A percentile compares a stretch with the other conserved stretches of the same genome.
phyloP scores from a whole-genome alignment of 1,140 invertebrate genomes.

The Eupristina koningsbergeri region DNA sequence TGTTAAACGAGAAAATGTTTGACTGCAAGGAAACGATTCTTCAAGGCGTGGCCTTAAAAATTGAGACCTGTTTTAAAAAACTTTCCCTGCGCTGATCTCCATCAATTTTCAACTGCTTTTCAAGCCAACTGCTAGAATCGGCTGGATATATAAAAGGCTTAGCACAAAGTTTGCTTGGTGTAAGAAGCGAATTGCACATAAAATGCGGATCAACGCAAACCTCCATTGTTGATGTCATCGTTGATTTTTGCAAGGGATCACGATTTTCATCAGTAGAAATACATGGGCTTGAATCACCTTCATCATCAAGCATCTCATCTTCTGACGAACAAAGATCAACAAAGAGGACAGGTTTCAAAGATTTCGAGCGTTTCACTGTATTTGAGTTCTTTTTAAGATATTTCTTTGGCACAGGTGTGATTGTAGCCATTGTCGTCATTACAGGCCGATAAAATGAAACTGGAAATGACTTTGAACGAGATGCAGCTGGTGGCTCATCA shows the following conservation, averaged over 20 bases:
- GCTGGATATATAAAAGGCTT: constrained; percentile 56
- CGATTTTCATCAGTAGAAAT: constrained; percentile 59
- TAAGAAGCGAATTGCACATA: constrained; percentile 28
- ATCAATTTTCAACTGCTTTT: constrained; percentile 42
- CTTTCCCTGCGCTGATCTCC: not conserved
- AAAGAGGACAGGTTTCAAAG: constrained; percentile 63
- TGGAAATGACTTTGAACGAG: not conserved
- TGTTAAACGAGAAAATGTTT: not conserved
- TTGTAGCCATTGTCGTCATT: constrained; percentile 35
- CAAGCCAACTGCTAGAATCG: constrained; percentile 55
- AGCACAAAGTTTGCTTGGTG: constrained; percentile 50
- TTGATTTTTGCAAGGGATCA: constrained; percentile 54
- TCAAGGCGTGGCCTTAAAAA: constrained; percentile 19
- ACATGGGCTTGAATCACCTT: constrained; percentile 19
- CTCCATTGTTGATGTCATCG: constrained; percentile 18
- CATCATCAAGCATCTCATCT: constrained; percentile 64
- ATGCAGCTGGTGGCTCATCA: constrained; percentile 14
- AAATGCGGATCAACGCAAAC: constrained; percentile 1
- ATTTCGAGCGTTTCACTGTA: constrained; percentile 19
- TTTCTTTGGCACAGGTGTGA: not conserved
- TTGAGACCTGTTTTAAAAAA: constrained; percentile 13
- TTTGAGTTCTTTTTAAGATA: constrained; percentile 10
- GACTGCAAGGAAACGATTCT: not conserved
- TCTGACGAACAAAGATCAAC: constrained; percentile 75
- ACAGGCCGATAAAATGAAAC: constrained; percentile 1